Base-by-base conservation (phyloP, 1,140 invertebrate genomes). In the Drosophila melanogaster region DNA sequence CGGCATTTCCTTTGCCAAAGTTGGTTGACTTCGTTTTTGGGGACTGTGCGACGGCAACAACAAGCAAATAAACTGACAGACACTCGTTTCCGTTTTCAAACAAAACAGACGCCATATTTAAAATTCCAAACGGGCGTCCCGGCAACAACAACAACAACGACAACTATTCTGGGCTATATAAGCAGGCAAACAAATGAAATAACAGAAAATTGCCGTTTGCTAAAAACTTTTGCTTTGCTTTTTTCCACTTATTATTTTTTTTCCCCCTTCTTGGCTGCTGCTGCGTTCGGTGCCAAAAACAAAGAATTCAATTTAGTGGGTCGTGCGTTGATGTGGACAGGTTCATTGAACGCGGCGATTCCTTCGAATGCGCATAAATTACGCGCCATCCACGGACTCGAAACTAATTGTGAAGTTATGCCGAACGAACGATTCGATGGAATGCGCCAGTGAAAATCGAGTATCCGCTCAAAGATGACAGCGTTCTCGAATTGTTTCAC, bases 101-200 rank as follows among this genome's bases (percentile, higher is more conserved):
- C 84, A 89, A 89, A 89, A 71, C 84, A 89, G 84, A 89, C 84
- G 84, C 84, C 84, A 89, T 89, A 89, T 89, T 89, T 89, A 89
- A 89, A 89, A 89, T 90, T 90, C 84, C 84, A 59, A 89, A 80
- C 80, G 67, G 81, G 73, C 60, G 50, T 47, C 56, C 43, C 44
- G 72, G 56, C 74, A 80, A 70, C 56, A 66, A 35, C 46, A 62
- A 14, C 37, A 38, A 14, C 12, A 37, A 3, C 35, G 4, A 37
- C 35, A 38, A 38, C 30, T 38, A 22, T 33, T 30, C 8, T 8
- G 40, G 40, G 61, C 70, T 62, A 74, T 61, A 74, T 54, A 62
- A 61, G 57, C 50, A 69, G 66, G 65, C 72, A 75, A 70, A 70
- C 81, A 85, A 89, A 84, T 72, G 64, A 81, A 89, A 87, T 84